Evolutionary conservation across 2,797 vertebrate genomes (phyloP), one percentile per base, ranked within the genome.

Genomic region (Manis pentadactyla): DNA sequence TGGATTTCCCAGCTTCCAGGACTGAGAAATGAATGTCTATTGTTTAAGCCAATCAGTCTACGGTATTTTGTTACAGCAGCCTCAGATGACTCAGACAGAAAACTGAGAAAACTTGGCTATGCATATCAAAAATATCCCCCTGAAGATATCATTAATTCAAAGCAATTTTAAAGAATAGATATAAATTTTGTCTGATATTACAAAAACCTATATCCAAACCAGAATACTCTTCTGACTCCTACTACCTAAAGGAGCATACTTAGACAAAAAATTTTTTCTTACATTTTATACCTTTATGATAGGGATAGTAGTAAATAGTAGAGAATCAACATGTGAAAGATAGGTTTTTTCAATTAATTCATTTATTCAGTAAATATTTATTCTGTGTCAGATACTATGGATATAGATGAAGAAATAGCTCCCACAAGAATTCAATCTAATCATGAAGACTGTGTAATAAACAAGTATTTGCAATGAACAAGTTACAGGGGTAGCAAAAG

Each of bases 111-210:
- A 92, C 59, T 69, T 42, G 92, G 37, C 68, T 74, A 9, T 31
- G 77, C 19, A 9, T 77, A 39, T 71, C 2, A 87, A 97, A 94
- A 93, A 71, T 46, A 89, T 29, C 27, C 19, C 23, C 34, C 66
- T 51, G 17, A 79, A 51, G 87, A 51, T 88, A 73, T 79, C 29
- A 83, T 95, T 53, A 92, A 79, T 90, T 64, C 75, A 87, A 90
- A 87, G 69, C n/a, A 93, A 92, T 23, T 92, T 87, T 77, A 53
- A 88, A 92, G 39, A 90, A 73, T 79, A 92, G 87, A 79, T 61
- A 75, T 39, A 88, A 68, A 89, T 73, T 85, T 88, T 77, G 23
- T 69, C 63, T 95, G 23, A 49, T 85, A 42, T 63, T 81, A 68
- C 7, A 87, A 88, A 96, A 69, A 79, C 29, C 27, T 93, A 88